Conservation (phyloP, 2,888 invertebrate genomes). For the Mimumesa dahlbomi region DNA sequence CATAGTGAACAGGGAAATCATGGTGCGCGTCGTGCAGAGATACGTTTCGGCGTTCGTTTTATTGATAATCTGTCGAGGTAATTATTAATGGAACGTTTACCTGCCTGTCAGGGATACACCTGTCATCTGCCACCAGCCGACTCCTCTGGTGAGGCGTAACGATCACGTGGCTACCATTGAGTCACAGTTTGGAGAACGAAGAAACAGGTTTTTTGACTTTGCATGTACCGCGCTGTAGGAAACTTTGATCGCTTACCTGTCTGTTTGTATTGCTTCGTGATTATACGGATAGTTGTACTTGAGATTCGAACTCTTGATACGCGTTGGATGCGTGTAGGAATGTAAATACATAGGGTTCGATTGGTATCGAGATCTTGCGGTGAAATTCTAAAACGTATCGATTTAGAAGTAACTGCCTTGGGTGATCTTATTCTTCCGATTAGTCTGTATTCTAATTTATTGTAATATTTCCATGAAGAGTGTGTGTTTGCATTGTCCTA, state of each 20-base stretch:
- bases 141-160: slow-evolving; percentile 32
- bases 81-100: slow-evolving; percentile 16
- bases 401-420: too few relatives aligned
- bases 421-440: too few relatives aligned
- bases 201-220: slow-evolving; percentile 41
- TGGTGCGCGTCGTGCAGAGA: slow-evolving; percentile 3
- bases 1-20: slow-evolving; percentile 9
- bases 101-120: slow-evolving; percentile 15
- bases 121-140: slow-evolving; percentile 2
- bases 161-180: slow-evolving; percentile 56
- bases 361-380: too few relatives aligned
- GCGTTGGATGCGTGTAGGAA: too few relatives aligned
- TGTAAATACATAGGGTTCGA: too few relatives aligned
- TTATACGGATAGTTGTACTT: too few relatives aligned
- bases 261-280: too few relatives aligned
- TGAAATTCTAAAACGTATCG: too few relatives aligned
- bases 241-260: not conserved
- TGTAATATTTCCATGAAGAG: too few relatives aligned
- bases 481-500: too few relatives aligned
- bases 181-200: slow-evolving; percentile 32
- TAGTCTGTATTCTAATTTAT: too few relatives aligned
- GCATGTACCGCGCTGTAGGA: not conserved
- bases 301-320: too few relatives aligned
- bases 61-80: slow-evolving; percentile 43
- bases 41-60: slow-evolving; percentile 11